Base-by-base conservation (phyloP, 1,140 invertebrate genomes). In the Pseudomyrmex concolor region DNA sequence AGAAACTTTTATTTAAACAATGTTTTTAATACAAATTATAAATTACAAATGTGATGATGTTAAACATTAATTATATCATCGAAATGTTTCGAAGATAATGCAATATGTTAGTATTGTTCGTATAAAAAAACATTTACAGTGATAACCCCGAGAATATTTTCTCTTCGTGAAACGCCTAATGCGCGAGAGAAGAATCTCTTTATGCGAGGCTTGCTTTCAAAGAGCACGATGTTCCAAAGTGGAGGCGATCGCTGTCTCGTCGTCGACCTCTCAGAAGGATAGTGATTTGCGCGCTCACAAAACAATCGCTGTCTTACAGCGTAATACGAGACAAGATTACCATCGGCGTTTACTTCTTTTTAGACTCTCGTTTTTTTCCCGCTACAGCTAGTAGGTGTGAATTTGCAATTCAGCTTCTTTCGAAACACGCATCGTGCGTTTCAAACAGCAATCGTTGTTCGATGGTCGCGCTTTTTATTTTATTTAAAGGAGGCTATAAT, bases 251-350 rank as follows among this genome's bases (percentile, higher is more conserved):
- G 43, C 60, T 45, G 60, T 84, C 55, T 48, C 34, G 34, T 55
- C 70, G 59, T 63, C 55, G 66, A 57, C 66, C 73, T 67, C 57
- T 34, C 34, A 25, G 59, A 78, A 87, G 67, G 82, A 87, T 87
- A 66, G 86, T 87, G 85, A 87, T 87, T 87, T 87, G 86, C 85
- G 19, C 51, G 51, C 55, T 45, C 57, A n/a, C 71, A 74, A 62
- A 85, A 83, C 84, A 82, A 86, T 84, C 80, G 67, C 22, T 72
- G 68, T 86, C 78, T 66, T 70, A 82, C 67, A 55, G 45, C 63
- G 73, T 84, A 87, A 84, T 87, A 76, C 73, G 51, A 62, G 85
- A 70, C 62, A 77, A 78, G 82, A 87, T 87, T 87, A 74, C 86
- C 72, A 87, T 55, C 76, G 66, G 55, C 76, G 64, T 70, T 80